phyloP scores from a whole-genome alignment of 2,113 vertebrate species.

The Callopanchax toddi region DNA sequence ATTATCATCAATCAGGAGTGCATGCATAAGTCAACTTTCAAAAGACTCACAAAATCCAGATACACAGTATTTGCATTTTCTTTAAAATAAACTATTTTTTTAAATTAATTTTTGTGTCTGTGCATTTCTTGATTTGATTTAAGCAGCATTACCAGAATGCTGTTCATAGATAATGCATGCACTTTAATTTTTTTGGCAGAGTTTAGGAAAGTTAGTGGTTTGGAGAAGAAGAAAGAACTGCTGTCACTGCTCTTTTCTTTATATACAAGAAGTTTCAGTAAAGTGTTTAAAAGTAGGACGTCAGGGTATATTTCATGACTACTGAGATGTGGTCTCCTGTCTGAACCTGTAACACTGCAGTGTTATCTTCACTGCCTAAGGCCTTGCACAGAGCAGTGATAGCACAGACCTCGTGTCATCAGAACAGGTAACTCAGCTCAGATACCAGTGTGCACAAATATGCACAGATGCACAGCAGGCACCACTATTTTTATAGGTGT shows the following conservation, averaged over 20 bases:
- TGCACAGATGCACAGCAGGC: constrained; percentile 9
- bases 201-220: background rate
- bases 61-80: too few species aligned
- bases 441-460: constrained; percentile 11
- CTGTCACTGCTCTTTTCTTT: constrained; percentile 1
- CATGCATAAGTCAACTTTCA: too few species aligned
- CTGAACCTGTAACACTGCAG: constrained; percentile 40
- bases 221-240: background rate
- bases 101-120: background rate
- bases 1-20: too few species aligned
- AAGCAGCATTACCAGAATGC: background rate
- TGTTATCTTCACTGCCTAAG: constrained; percentile 27
- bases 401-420: constrained; percentile 33
- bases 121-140: background rate
- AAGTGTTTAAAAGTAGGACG: background rate
- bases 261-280: background rate
- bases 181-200: background rate
- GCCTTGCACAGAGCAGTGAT: constrained; percentile 35
- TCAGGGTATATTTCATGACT: constrained; percentile 5
- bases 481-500: constrained; percentile 7
- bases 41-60: too few species aligned
- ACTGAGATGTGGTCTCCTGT: constrained; percentile 11
- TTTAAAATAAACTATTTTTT: too few species aligned
- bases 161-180: background rate
- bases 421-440: constrained; percentile 20